These are phyloP conservation scores for Oreochromis tanganicae DNA, from an alignment of 2,113 vertebrate species.

Conservation along the genomic window DNA sequence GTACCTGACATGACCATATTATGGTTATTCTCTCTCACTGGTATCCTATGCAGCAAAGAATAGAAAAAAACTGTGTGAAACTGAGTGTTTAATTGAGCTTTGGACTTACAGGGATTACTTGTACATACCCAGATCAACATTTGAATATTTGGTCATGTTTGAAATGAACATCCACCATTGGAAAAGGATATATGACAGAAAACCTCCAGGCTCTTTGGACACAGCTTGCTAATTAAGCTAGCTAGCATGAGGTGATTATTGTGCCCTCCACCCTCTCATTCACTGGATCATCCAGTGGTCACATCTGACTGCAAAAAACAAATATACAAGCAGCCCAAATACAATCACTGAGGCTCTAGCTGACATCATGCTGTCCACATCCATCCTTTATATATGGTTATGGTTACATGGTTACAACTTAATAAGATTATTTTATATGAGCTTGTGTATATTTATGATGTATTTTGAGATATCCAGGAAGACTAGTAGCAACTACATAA, in stretches of 20 bases:
- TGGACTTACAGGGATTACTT: background rate
- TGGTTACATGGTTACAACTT: rapidly evolving
- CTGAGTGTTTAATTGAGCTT: background rate
- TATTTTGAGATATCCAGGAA: background rate
- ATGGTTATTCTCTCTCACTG: background rate
- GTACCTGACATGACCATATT: background rate
- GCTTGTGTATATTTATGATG: background rate
- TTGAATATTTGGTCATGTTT: background rate
- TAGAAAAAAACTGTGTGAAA: background rate
- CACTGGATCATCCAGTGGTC: background rate
- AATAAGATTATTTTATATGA: background rate
- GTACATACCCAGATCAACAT: background rate
- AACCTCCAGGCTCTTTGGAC: rapidly evolving
- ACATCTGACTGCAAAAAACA: background rate
- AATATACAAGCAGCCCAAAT: background rate
- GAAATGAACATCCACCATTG: background rate
- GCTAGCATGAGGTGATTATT: background rate
- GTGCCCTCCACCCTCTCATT: background rate
- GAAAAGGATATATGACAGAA: background rate
- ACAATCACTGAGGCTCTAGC: background rate
- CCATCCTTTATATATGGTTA: background rate
- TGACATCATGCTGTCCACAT: background rate
- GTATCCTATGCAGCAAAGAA: background rate
- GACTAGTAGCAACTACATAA: background rate
- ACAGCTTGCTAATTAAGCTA: background rate